phyloP scores from a whole-genome alignment of 1,140 invertebrate genomes.

The Rhagoletis zephyria region DNA sequence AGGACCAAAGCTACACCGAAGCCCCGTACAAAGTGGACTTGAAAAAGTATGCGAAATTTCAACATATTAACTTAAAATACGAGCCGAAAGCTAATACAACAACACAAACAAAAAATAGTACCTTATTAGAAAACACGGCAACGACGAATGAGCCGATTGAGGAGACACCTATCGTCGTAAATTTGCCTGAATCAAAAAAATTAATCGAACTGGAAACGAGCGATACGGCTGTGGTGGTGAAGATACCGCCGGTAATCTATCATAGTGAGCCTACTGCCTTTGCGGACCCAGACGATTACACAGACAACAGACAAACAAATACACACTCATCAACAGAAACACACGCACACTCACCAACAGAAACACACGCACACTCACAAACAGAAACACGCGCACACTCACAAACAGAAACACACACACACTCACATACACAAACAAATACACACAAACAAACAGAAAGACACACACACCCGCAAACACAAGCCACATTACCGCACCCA shows the following conservation, averaged over 20 bases:
- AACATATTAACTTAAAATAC: slow-evolving; percentile 8
- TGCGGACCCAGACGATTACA: neutral
- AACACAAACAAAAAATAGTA: neutral
- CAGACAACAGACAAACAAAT: neutral
- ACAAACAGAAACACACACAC: neutral
- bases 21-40: neutral
- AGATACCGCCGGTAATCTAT: slow-evolving; percentile 55
- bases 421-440: neutral
- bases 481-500: neutral
- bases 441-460: neutral
- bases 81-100: neutral
- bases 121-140: neutral
- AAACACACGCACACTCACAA: neutral
- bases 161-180: slow-evolving; percentile 35
- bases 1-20: neutral
- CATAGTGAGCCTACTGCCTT: slow-evolving; percentile 31
- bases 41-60: neutral
- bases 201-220: neutral
- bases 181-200: slow-evolving; percentile 26
- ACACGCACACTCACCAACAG: neutral
- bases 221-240: slow-evolving; percentile 23
- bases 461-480: neutral
- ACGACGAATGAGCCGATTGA: neutral
- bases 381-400: neutral
- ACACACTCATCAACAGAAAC: neutral